Conservation (phyloP, 2,113 vertebrate species). For the Isurus oxyrinchus region DNA sequence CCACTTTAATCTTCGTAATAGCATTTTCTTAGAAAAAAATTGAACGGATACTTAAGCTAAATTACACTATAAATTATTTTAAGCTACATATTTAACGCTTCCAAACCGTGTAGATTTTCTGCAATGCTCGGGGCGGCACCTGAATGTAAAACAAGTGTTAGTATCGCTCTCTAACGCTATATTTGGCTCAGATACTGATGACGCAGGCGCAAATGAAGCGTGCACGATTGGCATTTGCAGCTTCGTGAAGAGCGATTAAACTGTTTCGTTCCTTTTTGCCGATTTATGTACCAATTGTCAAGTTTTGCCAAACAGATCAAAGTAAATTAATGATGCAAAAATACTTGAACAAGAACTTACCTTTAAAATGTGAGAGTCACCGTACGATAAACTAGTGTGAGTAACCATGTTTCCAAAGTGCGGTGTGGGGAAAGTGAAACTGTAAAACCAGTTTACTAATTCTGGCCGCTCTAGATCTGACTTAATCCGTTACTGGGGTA, state of each 20-base stretch:
- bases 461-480: not conserved
- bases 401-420: conserved; percentile 23
- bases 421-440: not conserved
- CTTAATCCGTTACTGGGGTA: not conserved
- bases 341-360: not conserved
- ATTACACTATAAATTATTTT: not conserved
- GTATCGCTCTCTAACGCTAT: not conserved
- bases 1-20: no score
- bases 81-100: not conserved
- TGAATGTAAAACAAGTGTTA: not conserved
- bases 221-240: not conserved
- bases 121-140: no score
- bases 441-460: not conserved
- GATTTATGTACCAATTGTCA: not conserved
- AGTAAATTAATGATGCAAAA: not conserved
- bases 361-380: not conserved
- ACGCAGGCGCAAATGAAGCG: conserved; percentile 23
- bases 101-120: not conserved
- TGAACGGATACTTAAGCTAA: not conserved
- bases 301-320: not conserved
- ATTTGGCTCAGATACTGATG: not conserved
- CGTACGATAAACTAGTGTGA: not conserved
- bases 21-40: not conserved
- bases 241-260: not conserved
- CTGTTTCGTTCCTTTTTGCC: not conserved